Evolutionary conservation across 2,888 invertebrate species (phyloP).

Genomic region (Abscondita cerata): DNA sequence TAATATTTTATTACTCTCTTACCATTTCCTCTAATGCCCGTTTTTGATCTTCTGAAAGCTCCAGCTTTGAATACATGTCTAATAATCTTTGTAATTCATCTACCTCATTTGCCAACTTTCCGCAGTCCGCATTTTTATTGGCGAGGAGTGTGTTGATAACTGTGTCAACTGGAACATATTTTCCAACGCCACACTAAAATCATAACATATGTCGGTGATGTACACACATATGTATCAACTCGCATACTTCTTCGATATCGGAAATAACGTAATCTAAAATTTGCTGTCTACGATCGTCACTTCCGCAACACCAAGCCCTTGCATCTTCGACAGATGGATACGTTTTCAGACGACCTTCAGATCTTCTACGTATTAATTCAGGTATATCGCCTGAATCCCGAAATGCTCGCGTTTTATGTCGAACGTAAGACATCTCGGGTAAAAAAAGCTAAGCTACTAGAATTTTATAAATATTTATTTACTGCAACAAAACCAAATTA

Average conservation of each 20-base stretch:
- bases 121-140: constrained; percentile 63
- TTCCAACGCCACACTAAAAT: constrained; percentile 41
- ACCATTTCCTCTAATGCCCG: constrained; percentile 39
- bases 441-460: constrained; percentile 27
- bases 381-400: constrained; percentile 53
- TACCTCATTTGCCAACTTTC: constrained; percentile 60
- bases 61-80: constrained; percentile 46
- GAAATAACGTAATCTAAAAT: constrained; percentile 63
- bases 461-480: constrained; percentile 32
- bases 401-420: constrained; percentile 50
- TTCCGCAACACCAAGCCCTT: constrained; percentile 65
- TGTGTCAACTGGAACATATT: constrained; percentile 54
- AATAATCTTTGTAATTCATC: constrained; percentile 61
- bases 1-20: constrained; percentile 10
- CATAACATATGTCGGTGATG: not conserved
- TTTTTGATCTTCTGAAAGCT: constrained; percentile 50
- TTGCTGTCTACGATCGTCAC: constrained; percentile 64
- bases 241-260: constrained; percentile 44
- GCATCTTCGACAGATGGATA: constrained; percentile 65
- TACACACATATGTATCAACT: not conserved
- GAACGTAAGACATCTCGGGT: constrained; percentile 47
- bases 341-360: constrained; percentile 64
- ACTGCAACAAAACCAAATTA: constrained; percentile 22
- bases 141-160: constrained; percentile 52
- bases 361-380: constrained; percentile 58